These are phyloP conservation scores for Tokudaia tokunoshimensis DNA, from an alignment of 2,797 vertebrate genomes.

Conservation along the genomic window DNA sequence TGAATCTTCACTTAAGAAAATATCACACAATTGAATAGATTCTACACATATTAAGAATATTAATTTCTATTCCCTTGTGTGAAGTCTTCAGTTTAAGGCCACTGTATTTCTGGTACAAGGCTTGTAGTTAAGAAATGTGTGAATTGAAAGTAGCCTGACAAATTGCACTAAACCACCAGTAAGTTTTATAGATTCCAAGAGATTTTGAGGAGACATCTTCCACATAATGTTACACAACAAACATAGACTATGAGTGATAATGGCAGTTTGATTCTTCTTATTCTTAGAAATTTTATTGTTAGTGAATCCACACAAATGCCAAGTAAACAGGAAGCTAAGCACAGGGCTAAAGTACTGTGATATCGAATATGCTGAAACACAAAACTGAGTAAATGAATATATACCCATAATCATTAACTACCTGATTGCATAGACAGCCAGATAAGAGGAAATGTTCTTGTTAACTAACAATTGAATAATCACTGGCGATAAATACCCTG, in stretches of 20 bases:
- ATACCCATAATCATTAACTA: background rate
- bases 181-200: background rate
- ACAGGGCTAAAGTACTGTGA: background rate
- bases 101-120: background rate
- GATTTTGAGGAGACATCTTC: slow-evolving; percentile 13
- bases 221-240: background rate
- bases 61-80: background rate
- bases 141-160: slow-evolving; percentile 10
- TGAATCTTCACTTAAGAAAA: slow-evolving; percentile 51
- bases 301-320: background rate
- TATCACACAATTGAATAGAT: slow-evolving; percentile 54
- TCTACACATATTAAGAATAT: background rate
- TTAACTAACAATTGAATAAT: background rate
- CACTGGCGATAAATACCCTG: background rate
- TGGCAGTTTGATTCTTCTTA: background rate
- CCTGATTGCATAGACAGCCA: background rate
- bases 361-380: background rate
- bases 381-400: background rate
- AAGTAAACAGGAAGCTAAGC: background rate
- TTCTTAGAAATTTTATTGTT: background rate
- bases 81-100: background rate
- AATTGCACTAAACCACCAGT: background rate
- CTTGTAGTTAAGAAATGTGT: slow-evolving; percentile 11
- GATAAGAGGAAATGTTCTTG: background rate
- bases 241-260: background rate